Conservation (phyloP, 2,888 invertebrate genomes). For the Endotricha flammealis region DNA sequence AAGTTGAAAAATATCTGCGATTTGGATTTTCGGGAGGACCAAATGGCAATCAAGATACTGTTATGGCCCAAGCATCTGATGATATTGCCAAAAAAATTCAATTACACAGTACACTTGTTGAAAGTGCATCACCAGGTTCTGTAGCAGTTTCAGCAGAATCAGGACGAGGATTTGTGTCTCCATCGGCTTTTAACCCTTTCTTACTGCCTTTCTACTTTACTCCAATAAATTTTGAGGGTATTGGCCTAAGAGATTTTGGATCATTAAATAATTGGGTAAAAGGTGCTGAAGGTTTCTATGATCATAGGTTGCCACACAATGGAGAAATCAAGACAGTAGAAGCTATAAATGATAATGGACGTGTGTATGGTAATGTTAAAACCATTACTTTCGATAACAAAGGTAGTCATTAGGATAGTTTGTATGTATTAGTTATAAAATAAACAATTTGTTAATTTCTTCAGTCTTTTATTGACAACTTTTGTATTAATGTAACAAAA, state of each 20-base stretch:
- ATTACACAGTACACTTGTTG: background rate
- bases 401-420: slow-evolving; percentile 13
- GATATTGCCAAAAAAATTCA: background rate
- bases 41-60: slow-evolving; percentile 17
- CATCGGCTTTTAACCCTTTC: slow-evolving; percentile 35
- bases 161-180: slow-evolving; percentile 41
- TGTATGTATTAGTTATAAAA: slow-evolving; percentile 12
- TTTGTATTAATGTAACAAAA: background rate
- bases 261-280: slow-evolving; percentile 39
- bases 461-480: slow-evolving; percentile 39
- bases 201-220: slow-evolving; percentile 39
- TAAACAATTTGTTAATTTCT: slow-evolving; percentile 10
- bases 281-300: slow-evolving; percentile 39
- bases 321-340: slow-evolving; percentile 35
- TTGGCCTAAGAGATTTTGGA: slow-evolving; percentile 25
- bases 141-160: slow-evolving; percentile 32
- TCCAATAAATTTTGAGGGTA: slow-evolving; percentile 34
- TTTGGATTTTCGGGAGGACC: slow-evolving; percentile 14
- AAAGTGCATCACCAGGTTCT: slow-evolving; percentile 29
- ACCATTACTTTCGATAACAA: slow-evolving; percentile 39
- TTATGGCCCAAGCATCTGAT: slow-evolving; percentile 9
- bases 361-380: slow-evolving; percentile 44
- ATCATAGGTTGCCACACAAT: slow-evolving; percentile 31
- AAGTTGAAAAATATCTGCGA: slow-evolving; percentile 38
- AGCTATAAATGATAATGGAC: slow-evolving; percentile 49